phyloP scores from a whole-genome alignment of 2,888 invertebrate genomes.

The Latrodectus hesperus region DNA sequence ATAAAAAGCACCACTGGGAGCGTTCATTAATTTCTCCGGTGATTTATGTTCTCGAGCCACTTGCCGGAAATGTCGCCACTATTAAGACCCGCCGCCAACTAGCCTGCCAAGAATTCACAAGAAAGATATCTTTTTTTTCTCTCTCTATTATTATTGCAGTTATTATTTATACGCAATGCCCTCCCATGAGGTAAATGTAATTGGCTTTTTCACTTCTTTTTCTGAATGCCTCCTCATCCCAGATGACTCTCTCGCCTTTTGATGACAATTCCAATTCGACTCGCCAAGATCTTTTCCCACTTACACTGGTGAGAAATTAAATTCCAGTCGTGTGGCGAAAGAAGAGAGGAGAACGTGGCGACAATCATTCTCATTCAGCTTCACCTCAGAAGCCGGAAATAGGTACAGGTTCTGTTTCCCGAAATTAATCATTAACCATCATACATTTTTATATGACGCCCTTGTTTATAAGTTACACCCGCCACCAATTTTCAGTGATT shows the following conservation, averaged over 20 bases:
- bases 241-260: background rate
- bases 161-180: conserved; percentile 57
- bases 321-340: no score
- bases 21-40: conserved; percentile 65
- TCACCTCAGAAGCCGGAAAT: no score
- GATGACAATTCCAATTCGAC: background rate
- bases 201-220: conserved; percentile 30
- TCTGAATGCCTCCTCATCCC: conserved; percentile 1
- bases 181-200: conserved; percentile 38
- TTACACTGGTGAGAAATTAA: no score
- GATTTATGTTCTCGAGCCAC: conserved; percentile 59
- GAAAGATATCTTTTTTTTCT: conserved; percentile 13
- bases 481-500: no score
- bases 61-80: conserved; percentile 58
- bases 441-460: no score
- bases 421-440: no score
- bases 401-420: no score
- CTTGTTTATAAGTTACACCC: no score
- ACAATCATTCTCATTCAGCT: no score
- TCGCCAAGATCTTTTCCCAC: no score
- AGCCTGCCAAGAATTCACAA: conserved; percentile 50
- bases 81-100: conserved; percentile 40
- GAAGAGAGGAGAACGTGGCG: no score
- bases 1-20: conserved; percentile 62
- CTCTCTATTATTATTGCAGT: background rate